A percentile compares a stretch with the other conserved stretches of the same genome.
These are phyloP conservation scores for Eleginops maclovinus DNA, from an alignment of 2,113 vertebrate species.

Conservation along the genomic window DNA sequence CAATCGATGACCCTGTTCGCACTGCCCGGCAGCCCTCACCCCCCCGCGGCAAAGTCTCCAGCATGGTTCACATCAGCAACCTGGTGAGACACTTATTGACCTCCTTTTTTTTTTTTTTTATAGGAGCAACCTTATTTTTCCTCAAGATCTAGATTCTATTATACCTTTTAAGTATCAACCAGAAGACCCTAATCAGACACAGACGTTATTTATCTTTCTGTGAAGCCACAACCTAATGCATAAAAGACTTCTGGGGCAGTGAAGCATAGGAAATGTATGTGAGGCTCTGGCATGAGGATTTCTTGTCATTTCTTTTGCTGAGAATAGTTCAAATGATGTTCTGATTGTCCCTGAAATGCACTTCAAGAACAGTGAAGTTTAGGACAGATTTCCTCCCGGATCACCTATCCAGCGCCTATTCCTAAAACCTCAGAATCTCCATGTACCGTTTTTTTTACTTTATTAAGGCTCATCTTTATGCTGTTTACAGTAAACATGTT, in stretches of 20 bases:
- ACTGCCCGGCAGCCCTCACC: constrained; percentile 88
- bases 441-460: not conserved
- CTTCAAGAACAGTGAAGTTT: not conserved
- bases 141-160: not conserved
- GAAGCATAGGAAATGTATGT: not conserved
- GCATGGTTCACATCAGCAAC: constrained; percentile 91
- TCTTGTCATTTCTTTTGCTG: not conserved
- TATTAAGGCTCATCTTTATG: not conserved
- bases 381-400: too few species aligned
- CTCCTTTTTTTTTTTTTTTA: not conserved
- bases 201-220: not conserved
- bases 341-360: not conserved
- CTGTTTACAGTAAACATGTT: not conserved
- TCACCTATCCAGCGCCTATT: not conserved
- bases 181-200: not conserved
- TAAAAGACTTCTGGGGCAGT: not conserved
- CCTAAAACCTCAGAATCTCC: not conserved
- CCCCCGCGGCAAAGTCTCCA: constrained; percentile 88
- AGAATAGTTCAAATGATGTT: too few species aligned
- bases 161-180: not conserved
- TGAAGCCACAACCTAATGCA: not conserved
- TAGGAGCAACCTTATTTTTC: not conserved
- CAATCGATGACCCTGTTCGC: constrained; percentile 93
- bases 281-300: not conserved
- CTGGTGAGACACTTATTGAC: constrained; percentile 81